phyloP scores from a whole-genome alignment of 2,113 vertebrate species.

The Arvicanthis niloticus region DNA sequence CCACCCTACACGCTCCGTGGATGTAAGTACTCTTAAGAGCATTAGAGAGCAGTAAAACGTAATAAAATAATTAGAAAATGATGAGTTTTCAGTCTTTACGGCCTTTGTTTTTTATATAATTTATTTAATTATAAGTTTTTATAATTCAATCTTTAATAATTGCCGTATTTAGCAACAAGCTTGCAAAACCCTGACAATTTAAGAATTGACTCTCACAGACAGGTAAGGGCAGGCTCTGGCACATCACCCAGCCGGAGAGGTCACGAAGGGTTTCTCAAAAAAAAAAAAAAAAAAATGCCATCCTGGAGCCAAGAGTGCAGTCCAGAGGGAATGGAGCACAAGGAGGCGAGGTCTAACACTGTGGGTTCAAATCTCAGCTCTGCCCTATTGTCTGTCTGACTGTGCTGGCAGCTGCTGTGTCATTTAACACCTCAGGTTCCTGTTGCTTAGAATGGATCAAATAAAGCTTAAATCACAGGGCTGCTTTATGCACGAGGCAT shows the following conservation, averaged over 20 bases:
- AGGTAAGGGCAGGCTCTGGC: slow-evolving; percentile 58
- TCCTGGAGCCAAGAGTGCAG: background rate
- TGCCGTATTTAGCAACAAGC: slow-evolving; percentile 71
- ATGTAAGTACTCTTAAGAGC: background rate
- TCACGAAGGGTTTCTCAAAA: slow-evolving; percentile 54
- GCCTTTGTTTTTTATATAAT: slow-evolving; percentile 78
- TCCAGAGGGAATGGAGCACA: fast-evolving
- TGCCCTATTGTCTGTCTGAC: background rate
- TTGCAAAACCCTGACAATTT: slow-evolving; percentile 78
- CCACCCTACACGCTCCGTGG: background rate
- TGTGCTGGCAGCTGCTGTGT: no score
- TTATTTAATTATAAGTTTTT: slow-evolving; percentile 77
- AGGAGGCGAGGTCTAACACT: background rate
- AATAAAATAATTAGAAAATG: slow-evolving; percentile 82
- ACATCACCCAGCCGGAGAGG: slow-evolving; percentile 5
- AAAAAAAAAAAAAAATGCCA: background rate
- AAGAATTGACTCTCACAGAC: slow-evolving; percentile 57
- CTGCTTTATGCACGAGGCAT: background rate
- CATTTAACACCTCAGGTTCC: background rate
- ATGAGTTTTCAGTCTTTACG: slow-evolving; percentile 71
- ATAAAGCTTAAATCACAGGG: background rate
- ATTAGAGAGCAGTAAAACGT: slow-evolving; percentile 64
- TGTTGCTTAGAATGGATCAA: background rate
- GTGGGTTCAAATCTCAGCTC: background rate
- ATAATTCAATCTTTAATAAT: slow-evolving; percentile 78